These are phyloP conservation scores for Myxocyprinus asiaticus DNA, from an alignment of 2,113 vertebrate species.

Conservation along the genomic window DNA sequence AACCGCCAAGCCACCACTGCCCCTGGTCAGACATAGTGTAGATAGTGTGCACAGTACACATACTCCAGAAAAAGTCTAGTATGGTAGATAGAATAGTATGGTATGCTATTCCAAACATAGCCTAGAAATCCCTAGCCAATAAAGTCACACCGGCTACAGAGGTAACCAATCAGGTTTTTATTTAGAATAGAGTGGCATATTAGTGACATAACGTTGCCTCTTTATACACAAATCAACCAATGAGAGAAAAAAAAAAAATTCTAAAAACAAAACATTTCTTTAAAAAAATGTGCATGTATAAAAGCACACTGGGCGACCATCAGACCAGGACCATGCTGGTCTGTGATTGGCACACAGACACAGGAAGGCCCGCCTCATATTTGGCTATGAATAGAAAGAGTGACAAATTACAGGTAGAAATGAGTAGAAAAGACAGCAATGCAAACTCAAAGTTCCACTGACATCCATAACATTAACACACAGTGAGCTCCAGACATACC, in stretches of 20 bases:
- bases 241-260: slow-evolving; percentile 72
- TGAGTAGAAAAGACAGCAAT: slow-evolving; percentile 76
- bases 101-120: no score
- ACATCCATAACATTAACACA: slow-evolving; percentile 62
- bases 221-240: slow-evolving; percentile 75
- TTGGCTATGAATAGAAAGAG: slow-evolving; percentile 77
- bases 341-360: slow-evolving; percentile 62
- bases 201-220: slow-evolving; percentile 79
- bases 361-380: slow-evolving; percentile 66
- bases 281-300: slow-evolving; percentile 84
- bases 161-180: slow-evolving; percentile 78
- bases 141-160: slow-evolving; percentile 50
- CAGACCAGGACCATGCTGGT: slow-evolving; percentile 57
- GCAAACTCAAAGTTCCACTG: slow-evolving; percentile 55
- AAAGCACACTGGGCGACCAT: slow-evolving; percentile 79
- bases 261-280: slow-evolving; percentile 55
- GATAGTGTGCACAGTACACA: no score
- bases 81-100: no score
- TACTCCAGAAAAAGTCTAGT: no score
- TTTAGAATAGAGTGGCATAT: slow-evolving; percentile 84
- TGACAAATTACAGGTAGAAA: slow-evolving; percentile 66
- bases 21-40: no score
- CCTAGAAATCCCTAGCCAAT: no score
- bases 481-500: slow-evolving; percentile 65
- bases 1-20: no score